These are phyloP conservation scores for Kryptolebias ocellatus DNA, from an alignment of 2,797 vertebrate species.

Conservation along the genomic window DNA sequence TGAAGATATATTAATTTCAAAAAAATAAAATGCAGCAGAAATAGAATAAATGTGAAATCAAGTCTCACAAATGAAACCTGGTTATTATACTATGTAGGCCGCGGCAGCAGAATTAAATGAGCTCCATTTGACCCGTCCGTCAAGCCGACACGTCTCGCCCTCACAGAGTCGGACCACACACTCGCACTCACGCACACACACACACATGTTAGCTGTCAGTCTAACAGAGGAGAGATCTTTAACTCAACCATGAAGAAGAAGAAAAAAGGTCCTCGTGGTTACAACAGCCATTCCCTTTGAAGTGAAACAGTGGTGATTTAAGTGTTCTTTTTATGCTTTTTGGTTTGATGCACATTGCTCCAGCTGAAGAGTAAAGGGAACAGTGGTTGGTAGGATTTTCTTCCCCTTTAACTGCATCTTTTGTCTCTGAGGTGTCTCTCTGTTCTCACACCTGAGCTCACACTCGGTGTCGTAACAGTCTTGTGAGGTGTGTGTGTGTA, in stretches of 20 bases:
- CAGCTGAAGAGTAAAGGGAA: slow-evolving; percentile 79
- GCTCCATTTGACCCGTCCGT: slow-evolving; percentile 24
- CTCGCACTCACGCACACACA: slow-evolving; percentile 29
- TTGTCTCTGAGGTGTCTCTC: slow-evolving; percentile 46
- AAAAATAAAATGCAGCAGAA: slow-evolving; percentile 75
- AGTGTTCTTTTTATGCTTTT: slow-evolving; percentile 78
- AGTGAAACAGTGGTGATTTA: slow-evolving; percentile 75
- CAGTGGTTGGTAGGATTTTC: slow-evolving; percentile 76
- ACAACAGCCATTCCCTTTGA: slow-evolving; percentile 74
- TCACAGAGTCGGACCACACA: neutral
- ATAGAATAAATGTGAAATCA: slow-evolving; percentile 75
- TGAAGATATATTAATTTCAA: slow-evolving; percentile 62
- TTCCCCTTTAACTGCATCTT: slow-evolving; percentile 46
- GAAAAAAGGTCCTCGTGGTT: slow-evolving; percentile 61
- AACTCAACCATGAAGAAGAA: slow-evolving; percentile 51
- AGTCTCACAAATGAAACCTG: slow-evolving; percentile 80
- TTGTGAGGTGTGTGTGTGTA: slow-evolving; percentile 56
- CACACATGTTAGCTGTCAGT: slow-evolving; percentile 35
- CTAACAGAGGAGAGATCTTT: slow-evolving; percentile 46
- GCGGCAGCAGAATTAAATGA: slow-evolving; percentile 70
- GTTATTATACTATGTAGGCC: slow-evolving; percentile 74
- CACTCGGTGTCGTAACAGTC: slow-evolving; percentile 66
- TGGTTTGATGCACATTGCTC: slow-evolving; percentile 82
- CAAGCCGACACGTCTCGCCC: neutral
- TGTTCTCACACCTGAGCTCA: slow-evolving; percentile 64